A percentile compares a stretch with the other conserved stretches of the same genome.
Evolutionary conservation across 2,113 vertebrate genomes (phyloP).

Genomic region (Psittacula cyanocephala): DNA sequence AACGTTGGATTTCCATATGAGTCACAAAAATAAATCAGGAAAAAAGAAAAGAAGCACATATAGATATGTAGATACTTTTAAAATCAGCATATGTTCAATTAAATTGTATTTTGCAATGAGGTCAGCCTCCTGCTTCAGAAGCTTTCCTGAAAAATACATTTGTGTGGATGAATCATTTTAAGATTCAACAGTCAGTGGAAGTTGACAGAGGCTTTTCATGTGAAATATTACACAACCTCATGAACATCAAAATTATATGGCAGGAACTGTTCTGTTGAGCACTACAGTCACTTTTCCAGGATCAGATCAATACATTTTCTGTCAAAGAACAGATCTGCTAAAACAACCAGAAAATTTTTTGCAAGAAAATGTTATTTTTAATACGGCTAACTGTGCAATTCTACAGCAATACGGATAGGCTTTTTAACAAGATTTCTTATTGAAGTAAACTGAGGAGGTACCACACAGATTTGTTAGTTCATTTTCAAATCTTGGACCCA

Average conservation of each 20-base stretch:
- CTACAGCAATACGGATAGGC: background rate
- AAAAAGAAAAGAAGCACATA: background rate
- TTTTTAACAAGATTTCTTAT: background rate
- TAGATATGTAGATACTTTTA: background rate
- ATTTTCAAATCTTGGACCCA: background rate
- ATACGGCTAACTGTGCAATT: background rate
- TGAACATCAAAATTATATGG: constrained; percentile 48
- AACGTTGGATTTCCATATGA: background rate
- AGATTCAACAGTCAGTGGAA: constrained; percentile 46
- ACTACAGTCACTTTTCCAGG: constrained; percentile 17
- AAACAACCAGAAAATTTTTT: constrained; percentile 17
- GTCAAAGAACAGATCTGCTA: constrained; percentile 36
- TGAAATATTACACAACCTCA: constrained; percentile 57
- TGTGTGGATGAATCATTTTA: constrained; percentile 56
- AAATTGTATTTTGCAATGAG: constrained; percentile 39
- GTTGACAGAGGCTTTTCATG: constrained; percentile 53
- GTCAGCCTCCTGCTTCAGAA: constrained; percentile 34
- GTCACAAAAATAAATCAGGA: background rate
- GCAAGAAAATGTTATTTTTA: constrained; percentile 38
- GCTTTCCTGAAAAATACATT: constrained; percentile 36
- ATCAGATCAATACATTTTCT: constrained; percentile 65
- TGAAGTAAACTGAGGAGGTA: background rate
- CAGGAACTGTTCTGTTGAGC: constrained; percentile 38
- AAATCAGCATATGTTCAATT: constrained; percentile 44
- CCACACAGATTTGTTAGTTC: background rate